These are phyloP conservation scores for Cyphomyrmex costatus DNA, from an alignment of 1,140 invertebrate species.

Conservation along the genomic window DNA sequence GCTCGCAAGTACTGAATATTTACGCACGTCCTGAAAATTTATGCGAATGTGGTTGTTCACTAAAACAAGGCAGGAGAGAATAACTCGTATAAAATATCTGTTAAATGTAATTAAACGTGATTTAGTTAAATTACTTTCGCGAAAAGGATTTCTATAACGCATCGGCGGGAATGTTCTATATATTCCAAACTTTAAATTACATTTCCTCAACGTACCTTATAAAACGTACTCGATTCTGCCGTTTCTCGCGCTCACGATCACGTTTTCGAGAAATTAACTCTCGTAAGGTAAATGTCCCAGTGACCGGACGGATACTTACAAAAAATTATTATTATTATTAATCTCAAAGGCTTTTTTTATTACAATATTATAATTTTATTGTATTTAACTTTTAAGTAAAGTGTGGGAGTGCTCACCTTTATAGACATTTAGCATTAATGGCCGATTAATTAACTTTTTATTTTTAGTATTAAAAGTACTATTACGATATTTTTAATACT, in stretches of 20 bases:
- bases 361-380: too few species aligned
- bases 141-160: not conserved
- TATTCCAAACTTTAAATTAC: conserved; percentile 31
- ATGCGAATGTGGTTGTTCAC: conserved; percentile 11
- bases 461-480: too few species aligned
- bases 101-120: conserved; percentile 23
- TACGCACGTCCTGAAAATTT: not conserved
- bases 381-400: too few species aligned
- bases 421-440: too few species aligned
- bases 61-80: not conserved
- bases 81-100: conserved; percentile 8
- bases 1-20: not conserved
- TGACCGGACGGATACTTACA: too few species aligned
- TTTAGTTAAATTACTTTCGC: conserved; percentile 25
- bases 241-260: not conserved
- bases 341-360: too few species aligned
- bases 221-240: not conserved
- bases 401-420: too few species aligned
- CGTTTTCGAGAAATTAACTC: too few species aligned
- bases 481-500: too few species aligned
- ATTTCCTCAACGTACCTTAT: not conserved
- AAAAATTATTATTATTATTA: too few species aligned
- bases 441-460: too few species aligned
- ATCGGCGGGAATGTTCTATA: not conserved
- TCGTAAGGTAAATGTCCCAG: too few species aligned